These are phyloP conservation scores for Polydrusus tereticollis DNA, from an alignment of 2,888 invertebrate genomes.

Conservation along the genomic window DNA sequence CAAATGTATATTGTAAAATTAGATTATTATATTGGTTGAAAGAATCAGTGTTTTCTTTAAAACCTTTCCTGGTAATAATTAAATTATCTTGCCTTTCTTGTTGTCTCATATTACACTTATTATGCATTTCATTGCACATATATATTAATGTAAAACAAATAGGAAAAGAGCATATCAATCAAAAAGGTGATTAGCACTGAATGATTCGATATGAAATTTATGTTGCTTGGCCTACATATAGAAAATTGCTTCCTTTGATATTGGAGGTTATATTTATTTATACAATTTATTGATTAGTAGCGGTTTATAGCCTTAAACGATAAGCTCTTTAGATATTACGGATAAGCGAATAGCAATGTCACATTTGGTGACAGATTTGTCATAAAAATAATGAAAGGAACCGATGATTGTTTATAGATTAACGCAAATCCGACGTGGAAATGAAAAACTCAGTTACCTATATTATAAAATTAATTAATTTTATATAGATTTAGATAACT, in stretches of 20 bases:
- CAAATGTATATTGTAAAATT: no score
- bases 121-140: not conserved
- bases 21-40: no score
- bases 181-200: slow-evolving; percentile 4
- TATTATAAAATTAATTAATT: slow-evolving; percentile 19
- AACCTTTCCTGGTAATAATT: no score
- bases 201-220: slow-evolving; percentile 11
- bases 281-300: slow-evolving; percentile 40
- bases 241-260: slow-evolving; percentile 24
- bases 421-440: slow-evolving; percentile 10
- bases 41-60: no score
- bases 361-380: slow-evolving; percentile 28
- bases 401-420: slow-evolving; percentile 26
- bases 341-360: slow-evolving; percentile 17
- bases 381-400: slow-evolving; percentile 27
- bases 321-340: slow-evolving; percentile 31
- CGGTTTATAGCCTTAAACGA: slow-evolving; percentile 34
- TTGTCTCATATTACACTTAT: not conserved
- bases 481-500: slow-evolving; percentile 22
- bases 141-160: not conserved
- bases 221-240: slow-evolving; percentile 28
- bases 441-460: slow-evolving; percentile 26
- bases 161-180: not conserved
- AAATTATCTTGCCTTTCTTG: no score
- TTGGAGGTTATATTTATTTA: slow-evolving; percentile 33